Evolutionary conservation across 2,888 invertebrate species (phyloP), one percentile per base, ranked within the genome.

Genomic region (Xestia xanthographa): DNA sequence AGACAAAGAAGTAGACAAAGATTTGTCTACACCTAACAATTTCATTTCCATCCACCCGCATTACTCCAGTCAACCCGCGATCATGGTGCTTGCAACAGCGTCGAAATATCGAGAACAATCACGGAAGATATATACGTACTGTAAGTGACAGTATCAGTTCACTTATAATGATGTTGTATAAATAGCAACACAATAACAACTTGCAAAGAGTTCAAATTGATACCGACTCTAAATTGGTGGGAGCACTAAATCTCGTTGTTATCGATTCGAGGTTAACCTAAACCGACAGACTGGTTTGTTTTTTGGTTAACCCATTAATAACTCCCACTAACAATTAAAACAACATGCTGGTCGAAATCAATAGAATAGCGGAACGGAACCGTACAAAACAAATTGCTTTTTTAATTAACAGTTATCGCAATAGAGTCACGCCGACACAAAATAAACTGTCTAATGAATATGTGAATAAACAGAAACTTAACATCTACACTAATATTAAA

Each of bases 391-490:
- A 38, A 78, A 74, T 84, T 79, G 63, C 60, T 76, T 78, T 81
- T 77, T 74, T 72, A 80, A 83, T 80, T 72, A 83, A 74, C 71
- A 48, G 48, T 12, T 80, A 72, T 80, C 73, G 67, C n/a, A 53
- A 75, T 69, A 70, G 53, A 65, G 22, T 63, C 34, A 70, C 43
- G 48, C 58, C n/a, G 58, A 67, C 63, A 22, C 26, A 60, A 67
- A 74, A 62, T 45, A 78, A 78, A 79, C 68, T 11, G 62, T 62
- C 26, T 66, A 74, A 68, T 75, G 45, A 63, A 66, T 69, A 78
- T 75, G 29, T 29, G 12, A 43, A 72, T 41, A 45, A n/a, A 68
- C 45, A 74, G 48, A 43, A 17, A 45, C 34, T 62, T 62, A 34
- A 56, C 38, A 60, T 26, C 20, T 26, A 5, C 3, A 68, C 38